Percentiles rank a stretch among this genome's conserved stretches.
phyloP scores from a whole-genome alignment of 2,797 vertebrate genomes.

The Discoglossus pictus region DNA sequence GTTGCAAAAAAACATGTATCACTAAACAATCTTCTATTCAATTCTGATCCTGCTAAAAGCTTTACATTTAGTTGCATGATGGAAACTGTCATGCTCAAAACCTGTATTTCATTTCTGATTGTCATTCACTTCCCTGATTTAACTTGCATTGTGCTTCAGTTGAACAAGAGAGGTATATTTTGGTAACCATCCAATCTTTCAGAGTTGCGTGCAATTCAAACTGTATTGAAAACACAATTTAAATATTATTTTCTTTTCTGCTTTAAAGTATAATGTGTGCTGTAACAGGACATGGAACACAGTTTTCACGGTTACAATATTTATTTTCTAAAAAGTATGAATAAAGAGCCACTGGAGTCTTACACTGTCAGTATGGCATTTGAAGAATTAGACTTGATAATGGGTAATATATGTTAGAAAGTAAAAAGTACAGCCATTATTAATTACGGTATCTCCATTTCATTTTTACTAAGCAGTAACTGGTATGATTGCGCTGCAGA shows the following conservation, averaged over 20 bases:
- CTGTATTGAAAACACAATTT: slow-evolving; percentile 7
- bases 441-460: too few species aligned
- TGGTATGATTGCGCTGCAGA: too few species aligned
- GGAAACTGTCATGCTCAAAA: slow-evolving; percentile 59
- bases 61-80: slow-evolving; percentile 62
- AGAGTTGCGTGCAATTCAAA: slow-evolving; percentile 30
- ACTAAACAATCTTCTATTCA: slow-evolving; percentile 61
- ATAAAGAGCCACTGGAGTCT: too few species aligned
- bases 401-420: too few species aligned
- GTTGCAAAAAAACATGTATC: slow-evolving; percentile 55
- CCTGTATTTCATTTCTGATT: slow-evolving; percentile 57
- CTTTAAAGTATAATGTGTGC: slow-evolving; percentile 9
- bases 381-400: too few species aligned
- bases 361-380: too few species aligned
- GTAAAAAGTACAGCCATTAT: too few species aligned
- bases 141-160: neutral
- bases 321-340: too few species aligned
- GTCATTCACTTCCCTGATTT: slow-evolving; percentile 54
- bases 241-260: slow-evolving; percentile 31
- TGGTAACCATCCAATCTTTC: slow-evolving; percentile 32
- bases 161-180: slow-evolving; percentile 42
- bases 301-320: too few species aligned
- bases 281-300: neutral
- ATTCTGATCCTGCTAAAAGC: slow-evolving; percentile 60
- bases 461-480: too few species aligned